These are phyloP conservation scores for Copidosoma aretas DNA, from an alignment of 2,888 invertebrate genomes.

Conservation along the genomic window DNA sequence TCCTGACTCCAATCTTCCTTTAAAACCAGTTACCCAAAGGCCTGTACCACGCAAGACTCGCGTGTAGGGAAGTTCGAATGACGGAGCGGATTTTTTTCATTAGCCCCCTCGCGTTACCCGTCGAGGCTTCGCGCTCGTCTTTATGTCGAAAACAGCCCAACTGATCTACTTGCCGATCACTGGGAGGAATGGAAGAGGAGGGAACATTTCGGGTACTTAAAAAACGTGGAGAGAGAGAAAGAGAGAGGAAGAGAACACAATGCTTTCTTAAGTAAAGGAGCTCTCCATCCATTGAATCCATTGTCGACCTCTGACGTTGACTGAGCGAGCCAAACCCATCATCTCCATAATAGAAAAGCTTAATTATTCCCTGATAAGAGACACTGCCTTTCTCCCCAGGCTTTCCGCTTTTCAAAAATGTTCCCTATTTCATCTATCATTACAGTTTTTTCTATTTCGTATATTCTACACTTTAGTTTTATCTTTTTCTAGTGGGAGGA, in stretches of 20 bases:
- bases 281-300: conserved; percentile 62
- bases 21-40: neutral
- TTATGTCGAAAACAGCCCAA: conserved; percentile 19
- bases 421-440: conserved; percentile 10
- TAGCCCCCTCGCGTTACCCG: conserved; percentile 39
- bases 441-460: neutral
- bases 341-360: conserved; percentile 61
- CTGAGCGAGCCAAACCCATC: conserved; percentile 62
- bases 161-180: conserved; percentile 44
- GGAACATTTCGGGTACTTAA: neutral
- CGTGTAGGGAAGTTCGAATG: conserved; percentile 12
- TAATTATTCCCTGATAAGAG: conserved; percentile 63
- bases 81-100: conserved; percentile 46
- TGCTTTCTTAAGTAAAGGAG: conserved; percentile 63
- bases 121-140: conserved; percentile 18
- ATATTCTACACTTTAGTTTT: neutral
- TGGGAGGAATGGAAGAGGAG: conserved; percentile 1
- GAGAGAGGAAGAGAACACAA: conserved; percentile 52
- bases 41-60: neutral
- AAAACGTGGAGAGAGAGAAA: conserved; percentile 11
- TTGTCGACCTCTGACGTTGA: conserved; percentile 63
- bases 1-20: too few species aligned
- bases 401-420: conserved; percentile 22
- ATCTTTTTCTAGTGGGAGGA: too few species aligned
- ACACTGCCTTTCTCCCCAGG: conserved; percentile 48